Evolutionary conservation across 2,113 vertebrate genomes (phyloP).

Genomic region (Clarias macrocephalus): DNA sequence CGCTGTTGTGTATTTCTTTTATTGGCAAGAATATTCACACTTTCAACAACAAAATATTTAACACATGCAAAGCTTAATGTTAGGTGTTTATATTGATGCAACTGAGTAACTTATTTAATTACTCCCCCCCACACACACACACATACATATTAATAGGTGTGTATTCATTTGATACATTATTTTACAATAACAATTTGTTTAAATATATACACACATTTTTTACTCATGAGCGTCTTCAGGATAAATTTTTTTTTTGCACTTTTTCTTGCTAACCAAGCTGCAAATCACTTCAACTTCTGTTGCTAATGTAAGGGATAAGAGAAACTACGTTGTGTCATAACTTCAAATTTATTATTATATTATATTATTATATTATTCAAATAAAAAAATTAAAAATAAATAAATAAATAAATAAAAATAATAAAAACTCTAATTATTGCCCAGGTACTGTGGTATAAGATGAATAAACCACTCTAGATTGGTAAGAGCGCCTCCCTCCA

Average conservation of each 20-base stretch:
- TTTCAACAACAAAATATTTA: neutral
- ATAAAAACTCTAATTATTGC: neutral
- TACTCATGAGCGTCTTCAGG: neutral
- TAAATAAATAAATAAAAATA: too few species aligned
- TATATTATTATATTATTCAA: too few species aligned
- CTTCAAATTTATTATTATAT: neutral
- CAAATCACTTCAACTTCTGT: neutral
- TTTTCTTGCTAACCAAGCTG: neutral
- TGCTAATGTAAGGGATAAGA: neutral
- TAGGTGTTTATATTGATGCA: neutral
- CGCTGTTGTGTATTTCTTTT: neutral
- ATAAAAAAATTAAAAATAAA: too few species aligned
- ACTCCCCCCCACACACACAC: too few species aligned
- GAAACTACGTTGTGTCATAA: neutral
- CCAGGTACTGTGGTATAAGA: neutral
- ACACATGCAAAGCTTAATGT: neutral
- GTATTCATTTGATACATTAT: too few species aligned
- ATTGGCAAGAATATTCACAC: neutral
- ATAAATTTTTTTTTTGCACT: neutral
- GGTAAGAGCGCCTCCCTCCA: neutral
- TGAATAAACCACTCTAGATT: neutral
- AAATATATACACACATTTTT: neutral
- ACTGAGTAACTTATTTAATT: too few species aligned
- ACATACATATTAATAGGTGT: too few species aligned
- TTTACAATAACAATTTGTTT: too few species aligned